These are phyloP conservation scores for Dicyrtoma fusca DNA, from an alignment of 2,888 invertebrate species.

Conservation along the genomic window DNA sequence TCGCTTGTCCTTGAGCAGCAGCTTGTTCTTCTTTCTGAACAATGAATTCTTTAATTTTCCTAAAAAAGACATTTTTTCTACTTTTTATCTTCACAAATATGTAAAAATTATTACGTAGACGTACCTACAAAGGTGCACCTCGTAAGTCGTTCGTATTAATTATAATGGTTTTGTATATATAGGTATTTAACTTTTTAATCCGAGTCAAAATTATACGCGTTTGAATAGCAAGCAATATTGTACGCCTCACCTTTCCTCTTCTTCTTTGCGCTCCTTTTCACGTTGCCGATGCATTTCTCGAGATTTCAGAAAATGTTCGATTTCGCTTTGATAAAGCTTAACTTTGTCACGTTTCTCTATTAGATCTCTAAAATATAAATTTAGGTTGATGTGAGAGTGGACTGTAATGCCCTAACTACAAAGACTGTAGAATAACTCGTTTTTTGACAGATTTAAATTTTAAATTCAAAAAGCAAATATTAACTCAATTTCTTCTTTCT, in stretches of 20 bases:
- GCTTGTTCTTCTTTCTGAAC: constrained; percentile 47
- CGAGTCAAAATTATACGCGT: too few relatives aligned
- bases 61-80: constrained; percentile 22
- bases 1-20: constrained; percentile 44
- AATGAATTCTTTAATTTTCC: constrained; percentile 45
- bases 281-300: constrained; percentile 62
- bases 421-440: too few relatives aligned
- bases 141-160: too few relatives aligned
- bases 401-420: too few relatives aligned
- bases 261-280: constrained; percentile 60
- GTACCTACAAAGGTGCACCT: too few relatives aligned
- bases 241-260: constrained; percentile 62
- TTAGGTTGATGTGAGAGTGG: too few relatives aligned
- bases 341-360: constrained; percentile 58
- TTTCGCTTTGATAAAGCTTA: constrained; percentile 64
- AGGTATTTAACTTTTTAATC: too few relatives aligned
- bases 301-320: constrained; percentile 63
- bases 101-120: not conserved
- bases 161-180: too few relatives aligned
- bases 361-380: constrained; percentile 13
- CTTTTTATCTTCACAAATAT: not conserved
- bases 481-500: constrained; percentile 68
- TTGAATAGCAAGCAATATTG: too few relatives aligned
- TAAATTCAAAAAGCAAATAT: constrained; percentile 33
- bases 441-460: too few relatives aligned